Base-by-base conservation (phyloP, 1,140 invertebrate species). In the Diprion similis region DNA sequence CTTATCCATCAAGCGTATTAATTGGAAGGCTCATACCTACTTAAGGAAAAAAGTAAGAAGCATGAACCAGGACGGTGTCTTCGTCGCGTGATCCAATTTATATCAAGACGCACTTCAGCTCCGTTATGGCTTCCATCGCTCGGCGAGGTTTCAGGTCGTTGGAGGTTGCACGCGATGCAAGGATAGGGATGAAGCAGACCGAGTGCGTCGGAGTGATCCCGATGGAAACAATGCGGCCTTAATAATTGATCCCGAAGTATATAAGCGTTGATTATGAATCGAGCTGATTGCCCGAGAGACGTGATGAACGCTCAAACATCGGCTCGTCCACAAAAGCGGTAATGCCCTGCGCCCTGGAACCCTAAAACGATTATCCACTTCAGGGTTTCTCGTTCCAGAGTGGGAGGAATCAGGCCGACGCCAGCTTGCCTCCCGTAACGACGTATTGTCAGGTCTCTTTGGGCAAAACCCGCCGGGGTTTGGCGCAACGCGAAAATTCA, bases 291-390 rank as follows among this genome's bases (percentile, higher is more conserved):
- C 83, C 83, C 81, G 82, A 86, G 82, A 83, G 83, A 80, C 82
- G 80, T 78, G 77, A 15, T 18, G 59, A 68, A 80, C 82, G 84
- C 82, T 86, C 82, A 84, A 86, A 84, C 84, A 86, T 82, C 82
- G 51, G 51, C 11, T 17, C 11, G 79, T 77, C 81, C 84, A 86
- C 84, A 86, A 86, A 86, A 81, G 84, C 83, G 80, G 80, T 85
- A 86, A 85, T 86, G 81, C 83, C 75, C 73, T 47, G 78, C 80
- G 79, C 79, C 84, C 82, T 83, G 51, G 51, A 59, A 17, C 78
- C 84, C 83, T 84, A 85, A 85, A 85, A 86, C 84, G 84, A 86
- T 86, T 86, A 85, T 86, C 84, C 82, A 86, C 84, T 86, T 81
- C 82, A 78, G 79, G 76, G 45, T 45, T 46, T 48, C 72, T 70